Base-by-base conservation (phyloP, 2,113 vertebrate genomes). In the Nyctereutes procyonoides region DNA sequence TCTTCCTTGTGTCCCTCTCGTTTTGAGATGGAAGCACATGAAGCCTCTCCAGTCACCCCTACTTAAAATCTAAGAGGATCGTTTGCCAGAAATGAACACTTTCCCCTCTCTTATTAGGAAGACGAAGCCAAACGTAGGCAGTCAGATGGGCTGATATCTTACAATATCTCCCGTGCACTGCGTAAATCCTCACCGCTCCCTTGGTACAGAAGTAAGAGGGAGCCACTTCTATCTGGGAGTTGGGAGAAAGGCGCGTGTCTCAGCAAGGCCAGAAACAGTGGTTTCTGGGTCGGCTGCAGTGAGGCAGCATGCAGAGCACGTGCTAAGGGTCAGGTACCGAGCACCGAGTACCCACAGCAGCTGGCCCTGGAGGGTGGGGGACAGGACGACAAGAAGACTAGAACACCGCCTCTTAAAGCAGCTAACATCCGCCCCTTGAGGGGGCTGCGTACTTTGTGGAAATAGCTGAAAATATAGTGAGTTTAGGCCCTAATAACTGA, bases 161-260 rank as follows among this genome's bases (percentile, higher is more conserved):
- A 28, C 19, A 32, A 67, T 43, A 67, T 55, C 17, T 38, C 17
- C 28, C 38, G 58, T 9, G 35, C 3, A 0, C 10, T n/a, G 51
- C 4, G 4, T n/a, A 84, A n/a, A 15, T 48, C 4, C 0, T 90
- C 35, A 17, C 13, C 51, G 12, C 51, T 92, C 5, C 2, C 24
- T 80, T 2, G 24, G 90, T 17, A 22, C 65, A 93, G 81, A 92
- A 79, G 58, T 32, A 67, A 60, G 77, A 94, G 90, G 95, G 96
- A 95, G 71, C 43, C 80, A 58, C 48, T 97, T 65, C 9, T 11
- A 14, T 60, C 32, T 69, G 90, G 77, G 76, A 96, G 92, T n/a
- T 67, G 60, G 89, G 73, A 90, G 62, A 81, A 65, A 93, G 90
- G 24, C 80, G n/a, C 2, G 43, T 83, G 56, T 93, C 82, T 62